phyloP scores from a whole-genome alignment of 2,113 vertebrate species.

The Aptenodytes forsteri region DNA sequence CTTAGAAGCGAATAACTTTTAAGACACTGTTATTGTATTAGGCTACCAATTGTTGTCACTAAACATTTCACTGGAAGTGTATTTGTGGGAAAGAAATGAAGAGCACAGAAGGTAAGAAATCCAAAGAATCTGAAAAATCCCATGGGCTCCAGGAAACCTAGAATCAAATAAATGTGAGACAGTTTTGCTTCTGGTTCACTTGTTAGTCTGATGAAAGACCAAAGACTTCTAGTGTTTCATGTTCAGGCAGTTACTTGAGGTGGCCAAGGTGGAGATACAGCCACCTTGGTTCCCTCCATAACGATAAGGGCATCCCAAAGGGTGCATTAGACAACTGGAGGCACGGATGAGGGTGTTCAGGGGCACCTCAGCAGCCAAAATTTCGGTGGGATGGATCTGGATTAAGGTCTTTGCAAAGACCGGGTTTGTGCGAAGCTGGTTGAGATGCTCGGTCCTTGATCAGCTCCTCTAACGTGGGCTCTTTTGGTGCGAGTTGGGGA shows the following conservation, averaged over 20 bases:
- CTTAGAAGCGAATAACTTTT: not conserved
- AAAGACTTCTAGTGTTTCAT: not conserved
- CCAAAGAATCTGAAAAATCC: not conserved
- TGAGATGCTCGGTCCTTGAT: not conserved
- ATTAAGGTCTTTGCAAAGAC: not conserved
- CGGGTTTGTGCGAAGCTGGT: not conserved
- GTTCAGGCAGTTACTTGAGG: not conserved
- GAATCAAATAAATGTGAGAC: not conserved
- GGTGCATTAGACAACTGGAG: accelerated
- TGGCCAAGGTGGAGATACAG: not conserved
- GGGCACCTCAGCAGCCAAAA: not conserved
- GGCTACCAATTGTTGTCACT: not conserved
- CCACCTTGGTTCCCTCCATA: accelerated
- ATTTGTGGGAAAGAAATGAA: not conserved
- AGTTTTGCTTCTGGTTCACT: not conserved
- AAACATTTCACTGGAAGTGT: not conserved
- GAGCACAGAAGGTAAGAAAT: not conserved
- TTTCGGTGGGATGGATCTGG: accelerated
- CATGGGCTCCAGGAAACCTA: not conserved
- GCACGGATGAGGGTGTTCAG: not conserved
- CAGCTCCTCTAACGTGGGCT: not conserved
- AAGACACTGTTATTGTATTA: not conserved
- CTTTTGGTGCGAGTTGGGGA: not conserved
- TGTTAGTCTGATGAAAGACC: not conserved
- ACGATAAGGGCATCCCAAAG: not conserved